phyloP scores from a whole-genome alignment of 2,888 invertebrate genomes.

The Spatulosminthurus flaviceps region DNA sequence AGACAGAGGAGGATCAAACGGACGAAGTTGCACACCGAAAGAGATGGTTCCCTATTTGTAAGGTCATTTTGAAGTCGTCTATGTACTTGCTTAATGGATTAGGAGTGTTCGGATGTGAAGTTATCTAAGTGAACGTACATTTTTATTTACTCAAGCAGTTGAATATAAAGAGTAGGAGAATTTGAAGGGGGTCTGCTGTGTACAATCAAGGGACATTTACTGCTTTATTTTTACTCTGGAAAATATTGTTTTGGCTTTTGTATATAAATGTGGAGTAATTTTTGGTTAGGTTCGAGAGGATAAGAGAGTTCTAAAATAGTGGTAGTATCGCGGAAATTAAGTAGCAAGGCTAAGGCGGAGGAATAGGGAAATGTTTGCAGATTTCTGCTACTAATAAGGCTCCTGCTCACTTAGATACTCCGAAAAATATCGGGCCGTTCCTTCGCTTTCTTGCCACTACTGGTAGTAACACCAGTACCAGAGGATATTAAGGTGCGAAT shows the following conservation, averaged over 20 bases:
- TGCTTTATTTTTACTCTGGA: no score
- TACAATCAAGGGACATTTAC: no score
- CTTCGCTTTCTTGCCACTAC: neutral
- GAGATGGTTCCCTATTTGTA: constrained; percentile 31
- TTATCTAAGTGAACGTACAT: no score
- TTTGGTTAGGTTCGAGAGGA: neutral
- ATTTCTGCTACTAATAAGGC: no score
- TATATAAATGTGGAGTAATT: neutral
- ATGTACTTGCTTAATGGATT: neutral
- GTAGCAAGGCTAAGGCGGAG: neutral
- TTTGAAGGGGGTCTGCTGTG: no score
- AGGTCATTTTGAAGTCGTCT: constrained; percentile 42
- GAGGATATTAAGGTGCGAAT: constrained; percentile 35
- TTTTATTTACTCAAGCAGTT: no score
- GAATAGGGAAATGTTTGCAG: no score
- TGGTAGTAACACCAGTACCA: neutral
- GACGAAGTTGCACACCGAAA: constrained; percentile 32
- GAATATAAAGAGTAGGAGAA: no score
- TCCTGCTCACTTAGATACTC: no score
- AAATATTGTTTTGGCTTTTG: no score
- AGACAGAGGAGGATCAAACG: constrained; percentile 35
- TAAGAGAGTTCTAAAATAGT: neutral
- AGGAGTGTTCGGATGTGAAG: no score
- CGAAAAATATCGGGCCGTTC: constrained; percentile 8
- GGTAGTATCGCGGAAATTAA: neutral